Evolutionary conservation across 2,113 vertebrate species (phyloP).

Genomic region (Speoplatyrhinus poulsoni): DNA sequence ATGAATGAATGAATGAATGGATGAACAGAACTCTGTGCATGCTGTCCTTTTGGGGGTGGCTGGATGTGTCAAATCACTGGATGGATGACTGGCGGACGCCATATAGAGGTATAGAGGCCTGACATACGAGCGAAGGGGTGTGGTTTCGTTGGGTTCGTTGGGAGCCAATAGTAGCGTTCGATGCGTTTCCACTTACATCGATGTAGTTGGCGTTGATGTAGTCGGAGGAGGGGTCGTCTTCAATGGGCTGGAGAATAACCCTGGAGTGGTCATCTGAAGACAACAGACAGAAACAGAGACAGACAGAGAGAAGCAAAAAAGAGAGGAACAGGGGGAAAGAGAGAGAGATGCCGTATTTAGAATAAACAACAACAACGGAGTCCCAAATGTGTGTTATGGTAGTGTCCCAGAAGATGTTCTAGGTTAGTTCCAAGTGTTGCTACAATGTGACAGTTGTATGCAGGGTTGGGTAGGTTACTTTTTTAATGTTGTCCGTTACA

Average conservation of each 20-base stretch:
- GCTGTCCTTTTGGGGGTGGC: slow-evolving; percentile 23
- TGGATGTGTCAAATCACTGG: slow-evolving; percentile 39
- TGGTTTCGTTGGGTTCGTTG: slow-evolving; percentile 79
- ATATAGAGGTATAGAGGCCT: slow-evolving; percentile 76
- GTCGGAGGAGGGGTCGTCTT: slow-evolving; percentile 98
- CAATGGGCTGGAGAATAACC: slow-evolving; percentile 97
- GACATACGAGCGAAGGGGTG: slow-evolving; percentile 83
- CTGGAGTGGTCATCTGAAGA: slow-evolving; percentile 96
- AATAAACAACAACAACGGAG: too few species aligned
- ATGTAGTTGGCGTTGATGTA: slow-evolving; percentile 99
- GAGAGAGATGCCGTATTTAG: not conserved
- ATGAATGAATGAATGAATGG: slow-evolving; percentile 4
- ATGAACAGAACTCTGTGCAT: slow-evolving; percentile 16
- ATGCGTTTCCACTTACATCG: slow-evolving; percentile 93
- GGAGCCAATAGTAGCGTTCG: slow-evolving; percentile 79
- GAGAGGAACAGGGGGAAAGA: not conserved
- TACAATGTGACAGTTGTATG: too few species aligned
- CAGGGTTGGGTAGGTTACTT: too few species aligned
- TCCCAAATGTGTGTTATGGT: too few species aligned
- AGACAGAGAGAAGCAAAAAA: slow-evolving; percentile 14
- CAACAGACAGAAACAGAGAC: slow-evolving; percentile 12
- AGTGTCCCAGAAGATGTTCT: not conserved
- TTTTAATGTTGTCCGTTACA: too few species aligned
- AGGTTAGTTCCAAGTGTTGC: too few species aligned
- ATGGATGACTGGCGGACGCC: slow-evolving; percentile 68